These are phyloP conservation scores for Drosophila aldrichi DNA, from an alignment of 2,888 invertebrate species.

Conservation along the genomic window DNA sequence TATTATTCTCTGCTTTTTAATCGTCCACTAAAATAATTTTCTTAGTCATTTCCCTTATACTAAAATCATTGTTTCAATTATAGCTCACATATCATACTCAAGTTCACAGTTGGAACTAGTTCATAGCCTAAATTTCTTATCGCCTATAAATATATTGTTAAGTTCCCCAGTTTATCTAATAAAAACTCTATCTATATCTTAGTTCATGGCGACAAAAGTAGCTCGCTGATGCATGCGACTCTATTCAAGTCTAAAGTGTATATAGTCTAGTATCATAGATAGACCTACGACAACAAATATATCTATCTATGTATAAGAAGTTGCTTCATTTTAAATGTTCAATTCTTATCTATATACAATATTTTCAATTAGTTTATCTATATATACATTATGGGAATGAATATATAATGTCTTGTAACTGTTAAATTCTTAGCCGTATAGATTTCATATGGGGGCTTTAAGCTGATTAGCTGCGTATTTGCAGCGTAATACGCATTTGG, in stretches of 20 bases:
- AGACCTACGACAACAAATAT: constrained; percentile 10
- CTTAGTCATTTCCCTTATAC: too few species aligned
- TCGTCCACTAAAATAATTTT: too few species aligned
- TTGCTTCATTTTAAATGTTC: background rate
- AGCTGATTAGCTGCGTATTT: constrained; percentile 40
- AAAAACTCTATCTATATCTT: background rate
- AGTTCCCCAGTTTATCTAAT: background rate
- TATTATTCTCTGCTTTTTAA: too few species aligned
- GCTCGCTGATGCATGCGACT: background rate
- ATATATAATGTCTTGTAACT: background rate
- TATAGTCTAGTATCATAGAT: background rate
- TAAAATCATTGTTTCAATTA: too few species aligned
- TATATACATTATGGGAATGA: background rate
- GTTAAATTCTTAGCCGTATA: background rate
- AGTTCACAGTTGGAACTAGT: background rate
- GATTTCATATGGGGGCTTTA: constrained; percentile 4
- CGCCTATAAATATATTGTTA: background rate
- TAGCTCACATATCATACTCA: too few species aligned
- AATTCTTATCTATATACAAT: too few species aligned
- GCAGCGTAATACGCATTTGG: constrained; percentile 14
- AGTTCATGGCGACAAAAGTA: background rate
- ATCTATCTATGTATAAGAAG: background rate
- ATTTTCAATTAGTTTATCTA: too few species aligned
- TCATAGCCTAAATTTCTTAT: too few species aligned
- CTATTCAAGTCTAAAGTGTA: background rate